Conservation (phyloP, 2,888 invertebrate genomes). For the Disparrhopalites patrizii region DNA sequence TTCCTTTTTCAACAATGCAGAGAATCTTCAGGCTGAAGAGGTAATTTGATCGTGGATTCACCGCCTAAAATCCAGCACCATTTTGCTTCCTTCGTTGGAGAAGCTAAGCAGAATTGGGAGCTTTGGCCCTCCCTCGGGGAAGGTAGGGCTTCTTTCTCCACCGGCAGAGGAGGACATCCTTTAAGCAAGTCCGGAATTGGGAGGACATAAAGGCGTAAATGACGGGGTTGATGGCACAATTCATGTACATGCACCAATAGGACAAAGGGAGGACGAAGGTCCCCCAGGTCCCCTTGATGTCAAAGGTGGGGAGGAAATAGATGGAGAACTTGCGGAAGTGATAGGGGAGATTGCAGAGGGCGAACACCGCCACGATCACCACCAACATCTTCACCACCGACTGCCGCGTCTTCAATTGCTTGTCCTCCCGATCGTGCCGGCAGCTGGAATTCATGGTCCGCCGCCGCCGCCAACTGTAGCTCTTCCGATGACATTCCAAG, state of each 20-base stretch:
- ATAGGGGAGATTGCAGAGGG: conserved; percentile 82
- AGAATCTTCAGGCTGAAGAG: no score
- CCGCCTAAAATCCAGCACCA: no score
- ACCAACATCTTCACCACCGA: conserved; percentile 85
- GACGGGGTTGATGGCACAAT: conserved; percentile 83
- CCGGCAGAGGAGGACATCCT: conserved; percentile 59
- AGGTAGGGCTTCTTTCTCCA: no score
- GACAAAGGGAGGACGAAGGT: conserved; percentile 75
- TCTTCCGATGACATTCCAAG: no score
- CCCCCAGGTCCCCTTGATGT: conserved; percentile 69
- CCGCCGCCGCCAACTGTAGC: no score
- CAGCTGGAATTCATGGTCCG: no score
- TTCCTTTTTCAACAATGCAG: no score
- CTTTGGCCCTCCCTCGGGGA: no score
- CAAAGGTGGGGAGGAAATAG: conserved; percentile 68
- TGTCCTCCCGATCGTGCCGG: no score
- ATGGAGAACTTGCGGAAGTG: conserved; percentile 84
- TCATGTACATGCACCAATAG: conserved; percentile 79
- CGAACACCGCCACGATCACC: conserved; percentile 80
- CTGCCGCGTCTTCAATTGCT: conserved; percentile 70
- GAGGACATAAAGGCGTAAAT: conserved; percentile 80
- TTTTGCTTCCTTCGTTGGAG: no score
- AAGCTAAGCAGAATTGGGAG: no score
- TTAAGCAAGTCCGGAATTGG: conserved; percentile 78
- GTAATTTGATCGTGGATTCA: no score